These are phyloP conservation scores for Dynastes maya DNA, from an alignment of 2,888 invertebrate genomes.

Conservation along the genomic window DNA sequence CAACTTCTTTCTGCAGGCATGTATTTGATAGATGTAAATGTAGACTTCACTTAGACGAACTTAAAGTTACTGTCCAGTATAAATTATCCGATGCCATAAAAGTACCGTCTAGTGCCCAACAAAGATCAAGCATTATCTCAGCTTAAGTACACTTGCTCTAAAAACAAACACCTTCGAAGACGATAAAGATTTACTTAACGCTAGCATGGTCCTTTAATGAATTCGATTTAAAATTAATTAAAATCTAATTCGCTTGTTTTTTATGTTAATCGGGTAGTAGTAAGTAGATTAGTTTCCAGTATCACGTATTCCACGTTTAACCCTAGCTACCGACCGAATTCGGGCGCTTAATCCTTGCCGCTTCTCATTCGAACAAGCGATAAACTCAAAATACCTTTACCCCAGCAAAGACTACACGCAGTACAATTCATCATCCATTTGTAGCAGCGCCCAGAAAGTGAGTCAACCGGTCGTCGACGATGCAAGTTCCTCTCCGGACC, in stretches of 20 bases:
- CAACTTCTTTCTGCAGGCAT: no score
- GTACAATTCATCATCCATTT: constrained; percentile 45
- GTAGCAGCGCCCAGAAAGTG: constrained; percentile 27
- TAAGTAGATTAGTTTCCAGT: constrained; percentile 23
- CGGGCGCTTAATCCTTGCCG: constrained; percentile 18
- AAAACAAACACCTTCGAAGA: background rate
- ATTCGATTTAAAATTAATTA: constrained; percentile 28
- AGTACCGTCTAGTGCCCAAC: no score
- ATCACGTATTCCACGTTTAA: constrained; percentile 12
- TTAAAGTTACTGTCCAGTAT: no score
- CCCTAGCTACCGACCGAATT: background rate
- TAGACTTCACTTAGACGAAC: no score
- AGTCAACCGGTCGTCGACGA: constrained; percentile 30
- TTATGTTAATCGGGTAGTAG: constrained; percentile 23
- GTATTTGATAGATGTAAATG: no score
- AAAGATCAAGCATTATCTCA: no score
- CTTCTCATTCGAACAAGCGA: constrained; percentile 15
- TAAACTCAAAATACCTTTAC: constrained; percentile 13
- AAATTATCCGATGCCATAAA: no score
- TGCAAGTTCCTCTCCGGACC: constrained; percentile 35
- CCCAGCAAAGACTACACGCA: constrained; percentile 12
- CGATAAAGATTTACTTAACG: background rate
- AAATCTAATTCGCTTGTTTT: constrained; percentile 28
- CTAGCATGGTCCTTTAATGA: background rate
- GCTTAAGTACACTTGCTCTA: no score